A percentile compares a stretch with the other conserved stretches of the same genome.
Conservation (phyloP, 2,888 invertebrate species). For the Plagiodera versicolora region DNA sequence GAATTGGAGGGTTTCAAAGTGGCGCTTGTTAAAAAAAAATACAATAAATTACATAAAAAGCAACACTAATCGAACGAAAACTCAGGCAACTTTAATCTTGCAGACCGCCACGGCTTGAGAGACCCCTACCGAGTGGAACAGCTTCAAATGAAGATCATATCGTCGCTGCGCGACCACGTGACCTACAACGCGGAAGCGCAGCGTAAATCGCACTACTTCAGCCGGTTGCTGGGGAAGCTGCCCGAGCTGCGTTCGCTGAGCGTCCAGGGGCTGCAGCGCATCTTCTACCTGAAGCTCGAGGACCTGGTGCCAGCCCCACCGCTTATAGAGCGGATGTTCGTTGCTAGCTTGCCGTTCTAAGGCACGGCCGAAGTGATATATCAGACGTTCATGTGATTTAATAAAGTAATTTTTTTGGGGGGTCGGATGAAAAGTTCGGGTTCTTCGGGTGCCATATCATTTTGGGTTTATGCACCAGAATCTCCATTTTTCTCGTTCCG, state of each 20-base stretch:
- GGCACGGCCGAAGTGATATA: constrained; percentile 47
- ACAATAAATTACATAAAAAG: too few species aligned
- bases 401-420: constrained; percentile 31
- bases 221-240: constrained; percentile 86
- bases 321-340: constrained; percentile 93
- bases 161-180: constrained; percentile 93
- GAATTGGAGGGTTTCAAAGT: too few species aligned
- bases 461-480: too few species aligned
- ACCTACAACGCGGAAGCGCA: constrained; percentile 88
- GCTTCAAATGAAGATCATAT: constrained; percentile 95
- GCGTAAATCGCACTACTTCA: constrained; percentile 91
- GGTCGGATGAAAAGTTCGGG: background rate
- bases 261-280: constrained; percentile 90
- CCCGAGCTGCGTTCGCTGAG: constrained; percentile 91
- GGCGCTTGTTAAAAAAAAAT: too few species aligned
- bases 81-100: too few species aligned
- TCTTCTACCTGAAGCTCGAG: constrained; percentile 91
- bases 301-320: constrained; percentile 90
- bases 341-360: constrained; percentile 92
- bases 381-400: constrained; percentile 53
- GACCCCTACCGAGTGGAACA: constrained; percentile 93
- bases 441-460: too few species aligned
- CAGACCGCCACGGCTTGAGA: constrained; percentile 91
- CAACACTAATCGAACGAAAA: too few species aligned
- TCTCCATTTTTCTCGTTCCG: too few species aligned